Evolutionary conservation across 2,888 invertebrate species (phyloP), one percentile per base, ranked within the genome.

Genomic region (Aleiodes leptofemur): DNA sequence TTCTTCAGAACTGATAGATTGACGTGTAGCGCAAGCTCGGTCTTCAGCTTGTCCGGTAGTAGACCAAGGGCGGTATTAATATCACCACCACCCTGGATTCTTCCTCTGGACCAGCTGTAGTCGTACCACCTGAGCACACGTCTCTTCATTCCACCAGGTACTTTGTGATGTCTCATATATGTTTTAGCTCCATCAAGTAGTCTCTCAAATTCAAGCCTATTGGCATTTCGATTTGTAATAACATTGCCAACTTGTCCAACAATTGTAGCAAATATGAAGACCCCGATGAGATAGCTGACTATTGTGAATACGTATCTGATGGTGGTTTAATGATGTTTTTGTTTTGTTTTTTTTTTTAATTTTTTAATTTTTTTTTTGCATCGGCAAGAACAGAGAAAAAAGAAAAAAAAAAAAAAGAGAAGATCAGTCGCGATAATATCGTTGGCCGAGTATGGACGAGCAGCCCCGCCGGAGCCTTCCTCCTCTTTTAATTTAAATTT

Each of bases 171-270:
- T 82, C 98, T 92, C 98, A 98, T 98, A 87, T 98, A 98, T 38
- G 97, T 96, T 90, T 98, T 98, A 78, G 98, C 98, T 73, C 98
- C 98, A 89, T 98, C 98, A 87, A 98, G 90, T 48, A 98, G 93
- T 79, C 98, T 91, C 90, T 98, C 98, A 86, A 98, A 98, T 91
- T 98, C 98, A 84, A 98, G 92, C 69, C 98, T 93, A 90, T 97
- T 98, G 64, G 98, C 98, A 90, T 98, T 98, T 83, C 98, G 93
- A 91, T 98, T 98, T 70, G 97, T 98, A 90, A 98, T 98, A 86
- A 98, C 98, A 90, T 98, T 98, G 81, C 98, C 98, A 72, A 98
- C 98, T 93, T 98, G 98, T 71, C 98, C 98, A 79, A 98, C 98
- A 88, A 98, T 98, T 71, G 98, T 98, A 74, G 98, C 98, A 90